These are phyloP conservation scores for Pocillopora verrucosa DNA, from an alignment of 64 coral and sea anemone genomes.

Conservation along the genomic window DNA sequence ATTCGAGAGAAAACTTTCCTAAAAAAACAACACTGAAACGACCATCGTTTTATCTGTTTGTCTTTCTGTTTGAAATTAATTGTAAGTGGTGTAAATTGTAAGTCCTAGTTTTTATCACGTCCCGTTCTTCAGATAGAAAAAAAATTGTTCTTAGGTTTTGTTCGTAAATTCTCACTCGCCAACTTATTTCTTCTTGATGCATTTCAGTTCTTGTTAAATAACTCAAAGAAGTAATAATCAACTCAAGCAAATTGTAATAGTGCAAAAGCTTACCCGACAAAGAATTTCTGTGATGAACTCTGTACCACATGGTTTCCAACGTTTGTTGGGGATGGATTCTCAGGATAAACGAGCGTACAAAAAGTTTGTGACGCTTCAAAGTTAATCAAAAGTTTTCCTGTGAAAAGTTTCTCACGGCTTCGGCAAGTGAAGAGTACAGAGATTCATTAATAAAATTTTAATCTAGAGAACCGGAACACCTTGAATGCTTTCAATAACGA, in stretches of 20 bases:
- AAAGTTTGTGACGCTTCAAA: not conserved
- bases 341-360: not conserved
- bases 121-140: too few relatives aligned
- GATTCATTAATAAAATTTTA: slow-evolving; percentile 17
- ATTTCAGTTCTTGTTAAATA: too few relatives aligned
- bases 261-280: not conserved
- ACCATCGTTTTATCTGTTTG: too few relatives aligned
- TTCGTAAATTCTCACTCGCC: too few relatives aligned
- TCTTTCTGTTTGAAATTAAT: too few relatives aligned
- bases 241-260: not conserved
- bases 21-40: too few relatives aligned
- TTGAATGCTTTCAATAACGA: not conserved
- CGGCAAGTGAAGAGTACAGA: not conserved
- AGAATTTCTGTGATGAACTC: not conserved
- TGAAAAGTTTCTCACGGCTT: slow-evolving; percentile 2
- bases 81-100: too few relatives aligned
- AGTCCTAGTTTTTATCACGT: too few relatives aligned
- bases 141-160: too few relatives aligned
- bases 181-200: too few relatives aligned
- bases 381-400: not conserved
- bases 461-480: not conserved
- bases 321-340: too few relatives aligned
- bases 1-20: too few relatives aligned
- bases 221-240: not conserved
- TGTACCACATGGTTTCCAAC: not conserved